Evolutionary conservation across 2,797 vertebrate genomes (phyloP).

Genomic region (Bothrops alternatus): DNA sequence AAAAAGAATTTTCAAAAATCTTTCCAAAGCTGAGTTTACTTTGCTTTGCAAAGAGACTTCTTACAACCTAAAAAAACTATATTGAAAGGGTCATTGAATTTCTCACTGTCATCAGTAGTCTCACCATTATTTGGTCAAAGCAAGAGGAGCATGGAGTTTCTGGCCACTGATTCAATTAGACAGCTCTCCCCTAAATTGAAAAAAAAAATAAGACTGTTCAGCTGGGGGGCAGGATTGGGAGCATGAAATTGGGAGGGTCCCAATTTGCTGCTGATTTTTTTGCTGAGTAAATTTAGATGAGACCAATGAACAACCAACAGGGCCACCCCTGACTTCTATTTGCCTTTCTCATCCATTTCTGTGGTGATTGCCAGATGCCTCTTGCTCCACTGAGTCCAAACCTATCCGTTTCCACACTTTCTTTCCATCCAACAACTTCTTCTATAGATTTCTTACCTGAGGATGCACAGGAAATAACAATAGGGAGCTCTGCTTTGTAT

Average conservation of each 20-base stretch:
- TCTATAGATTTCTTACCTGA: not conserved
- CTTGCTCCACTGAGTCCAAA: not conserved
- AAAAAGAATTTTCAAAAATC: not conserved
- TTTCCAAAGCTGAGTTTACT: not conserved
- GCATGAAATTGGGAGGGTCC: not conserved
- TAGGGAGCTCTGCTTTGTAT: not conserved
- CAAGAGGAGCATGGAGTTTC: not conserved
- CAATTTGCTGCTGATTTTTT: not conserved
- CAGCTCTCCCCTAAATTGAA: too few relatives aligned
- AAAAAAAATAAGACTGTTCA: not conserved
- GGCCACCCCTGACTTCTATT: not conserved
- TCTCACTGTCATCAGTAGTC: not conserved
- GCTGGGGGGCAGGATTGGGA: not conserved
- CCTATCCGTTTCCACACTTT: not conserved
- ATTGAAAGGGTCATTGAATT: not conserved
- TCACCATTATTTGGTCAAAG: not conserved
- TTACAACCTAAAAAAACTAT: not conserved
- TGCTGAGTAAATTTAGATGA: not conserved
- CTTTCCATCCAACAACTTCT: not conserved
- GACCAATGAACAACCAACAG: not conserved
- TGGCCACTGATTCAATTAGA: not conserved
- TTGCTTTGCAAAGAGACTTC: not conserved
- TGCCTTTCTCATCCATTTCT: not conserved
- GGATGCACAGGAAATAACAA: not conserved
- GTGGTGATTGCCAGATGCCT: not conserved